Conservation (phyloP, 2,888 invertebrate species). For the Thyatira batis region DNA sequence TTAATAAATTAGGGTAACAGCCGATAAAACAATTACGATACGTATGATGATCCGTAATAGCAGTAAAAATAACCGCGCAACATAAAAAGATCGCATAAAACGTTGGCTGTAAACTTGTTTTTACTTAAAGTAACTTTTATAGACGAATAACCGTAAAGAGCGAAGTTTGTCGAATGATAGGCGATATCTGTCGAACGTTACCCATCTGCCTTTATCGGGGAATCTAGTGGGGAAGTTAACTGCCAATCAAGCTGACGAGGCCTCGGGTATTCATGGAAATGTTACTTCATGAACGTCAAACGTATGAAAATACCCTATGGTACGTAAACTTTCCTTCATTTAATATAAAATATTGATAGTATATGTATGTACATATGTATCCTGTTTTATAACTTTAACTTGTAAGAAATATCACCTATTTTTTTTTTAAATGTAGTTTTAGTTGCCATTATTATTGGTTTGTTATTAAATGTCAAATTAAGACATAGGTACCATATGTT, state of each 20-base stretch:
- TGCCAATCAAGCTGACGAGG: conserved; percentile 38
- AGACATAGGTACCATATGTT: too few relatives aligned
- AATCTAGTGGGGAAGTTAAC: conserved; percentile 40
- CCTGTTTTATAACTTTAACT: too few relatives aligned
- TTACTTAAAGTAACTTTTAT: conserved; percentile 76
- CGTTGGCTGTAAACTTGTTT: conserved; percentile 74
- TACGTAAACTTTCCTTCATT: too few relatives aligned
- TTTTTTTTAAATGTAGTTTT: too few relatives aligned
- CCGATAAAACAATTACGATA: conserved; percentile 52
- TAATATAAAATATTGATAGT: too few relatives aligned
- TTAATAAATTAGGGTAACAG: conserved; percentile 39
- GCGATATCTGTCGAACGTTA: conserved; percentile 54
- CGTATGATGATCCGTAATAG: conserved; percentile 46
- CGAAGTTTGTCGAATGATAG: conserved; percentile 68
- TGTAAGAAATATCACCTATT: too few relatives aligned
- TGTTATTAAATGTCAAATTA: too few relatives aligned
- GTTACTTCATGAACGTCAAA: neutral
- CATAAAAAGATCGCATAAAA: conserved; percentile 67
- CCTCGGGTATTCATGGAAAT: neutral
- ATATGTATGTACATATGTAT: too few relatives aligned
- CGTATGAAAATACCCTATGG: neutral
- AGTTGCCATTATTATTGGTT: too few relatives aligned
- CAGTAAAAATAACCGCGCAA: conserved; percentile 55
- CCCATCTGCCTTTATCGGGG: conserved; percentile 58
- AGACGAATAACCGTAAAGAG: conserved; percentile 73